A percentile compares a stretch with the other conserved stretches of the same genome.
Conservation (phyloP, 2,888 invertebrate species). For the Acleris laterana region DNA sequence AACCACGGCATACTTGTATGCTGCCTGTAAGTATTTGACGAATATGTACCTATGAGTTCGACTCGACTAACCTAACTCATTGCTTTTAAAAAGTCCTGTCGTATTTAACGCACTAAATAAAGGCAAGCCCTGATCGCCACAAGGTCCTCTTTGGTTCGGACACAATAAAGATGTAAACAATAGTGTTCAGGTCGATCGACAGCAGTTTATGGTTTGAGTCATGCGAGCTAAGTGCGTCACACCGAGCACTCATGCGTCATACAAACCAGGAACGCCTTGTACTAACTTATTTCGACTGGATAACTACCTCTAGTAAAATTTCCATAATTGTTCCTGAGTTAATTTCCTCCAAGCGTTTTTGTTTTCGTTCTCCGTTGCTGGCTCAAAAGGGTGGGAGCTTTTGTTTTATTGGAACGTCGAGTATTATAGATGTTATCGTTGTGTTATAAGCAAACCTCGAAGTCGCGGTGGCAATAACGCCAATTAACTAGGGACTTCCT, state of each 20-base stretch:
- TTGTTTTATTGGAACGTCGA: no score
- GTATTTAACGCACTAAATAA: not conserved
- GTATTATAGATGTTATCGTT: no score
- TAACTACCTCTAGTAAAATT: not conserved
- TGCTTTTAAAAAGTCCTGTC: not conserved
- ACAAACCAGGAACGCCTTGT: slow-evolving; percentile 40
- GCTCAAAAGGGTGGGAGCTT: no score
- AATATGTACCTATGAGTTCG: not conserved
- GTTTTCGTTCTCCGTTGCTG: not conserved
- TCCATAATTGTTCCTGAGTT: not conserved
- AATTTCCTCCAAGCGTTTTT: not conserved
- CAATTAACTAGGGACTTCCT: no score
- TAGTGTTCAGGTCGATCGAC: slow-evolving; percentile 7
- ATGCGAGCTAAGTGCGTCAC: slow-evolving; percentile 57
- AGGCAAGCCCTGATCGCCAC: not conserved
- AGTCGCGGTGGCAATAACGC: no score
- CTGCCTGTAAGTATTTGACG: no score
- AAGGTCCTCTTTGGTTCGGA: not conserved
- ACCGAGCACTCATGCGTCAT: slow-evolving; percentile 54
- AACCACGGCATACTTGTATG: no score
- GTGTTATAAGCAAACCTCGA: no score
- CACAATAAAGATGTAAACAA: not conserved
- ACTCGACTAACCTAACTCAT: not conserved
- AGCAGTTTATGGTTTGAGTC: slow-evolving; percentile 32
- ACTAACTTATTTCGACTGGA: slow-evolving; percentile 43